Percentiles rank a stretch among this genome's conserved stretches.
Evolutionary conservation across 2,113 vertebrate genomes (phyloP).

Genomic region (Dasyornis broadbenti): DNA sequence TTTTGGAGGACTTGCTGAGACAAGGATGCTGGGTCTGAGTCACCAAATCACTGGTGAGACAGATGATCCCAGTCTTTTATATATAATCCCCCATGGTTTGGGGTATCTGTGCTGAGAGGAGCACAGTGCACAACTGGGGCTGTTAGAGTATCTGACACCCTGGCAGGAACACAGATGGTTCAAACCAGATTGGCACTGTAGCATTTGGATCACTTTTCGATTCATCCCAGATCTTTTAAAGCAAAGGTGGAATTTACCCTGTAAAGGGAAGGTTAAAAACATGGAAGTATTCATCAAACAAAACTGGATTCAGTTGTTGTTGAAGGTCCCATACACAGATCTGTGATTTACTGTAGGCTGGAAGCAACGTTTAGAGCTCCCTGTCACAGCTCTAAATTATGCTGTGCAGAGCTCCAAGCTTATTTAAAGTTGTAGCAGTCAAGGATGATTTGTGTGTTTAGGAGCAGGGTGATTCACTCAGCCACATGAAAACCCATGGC

Average conservation of each 20-base stretch:
- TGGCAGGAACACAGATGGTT: neutral
- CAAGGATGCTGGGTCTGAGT: neutral
- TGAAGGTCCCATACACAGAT: neutral
- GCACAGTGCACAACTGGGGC: accelerated
- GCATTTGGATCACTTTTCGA: neutral
- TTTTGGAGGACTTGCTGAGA: neutral
- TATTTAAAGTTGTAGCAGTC: slow-evolving; percentile 5
- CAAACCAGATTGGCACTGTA: neutral
- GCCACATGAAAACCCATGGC: neutral
- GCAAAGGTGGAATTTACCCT: neutral
- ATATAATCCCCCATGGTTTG: neutral
- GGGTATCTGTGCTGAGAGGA: neutral
- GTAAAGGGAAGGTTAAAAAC: neutral
- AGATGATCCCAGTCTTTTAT: neutral
- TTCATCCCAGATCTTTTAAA: neutral
- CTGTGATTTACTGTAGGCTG: slow-evolving; percentile 11
- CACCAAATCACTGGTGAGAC: neutral
- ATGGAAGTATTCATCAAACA: neutral
- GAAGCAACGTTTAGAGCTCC: slow-evolving; percentile 5
- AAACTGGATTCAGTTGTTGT: neutral
- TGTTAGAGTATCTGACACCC: neutral
- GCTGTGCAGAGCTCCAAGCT: neutral
- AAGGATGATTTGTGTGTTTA: neutral
- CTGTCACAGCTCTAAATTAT: neutral
- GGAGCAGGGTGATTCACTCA: neutral